Evolutionary conservation across 2,797 vertebrate genomes (phyloP).

Genomic region (Apodemus agrarius): DNA sequence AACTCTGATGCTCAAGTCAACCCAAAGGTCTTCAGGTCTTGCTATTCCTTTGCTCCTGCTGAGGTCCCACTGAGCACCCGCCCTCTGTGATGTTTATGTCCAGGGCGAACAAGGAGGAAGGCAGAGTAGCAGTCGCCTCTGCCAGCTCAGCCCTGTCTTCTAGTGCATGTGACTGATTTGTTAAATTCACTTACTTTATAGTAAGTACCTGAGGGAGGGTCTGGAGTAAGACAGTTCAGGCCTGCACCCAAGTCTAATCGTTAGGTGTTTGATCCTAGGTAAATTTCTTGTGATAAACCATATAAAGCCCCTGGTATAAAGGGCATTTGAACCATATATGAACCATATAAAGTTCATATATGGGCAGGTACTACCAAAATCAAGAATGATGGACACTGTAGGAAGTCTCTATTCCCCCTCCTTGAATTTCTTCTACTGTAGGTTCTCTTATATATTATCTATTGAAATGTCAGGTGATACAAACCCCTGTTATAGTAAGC

Average conservation of each 20-base stretch:
- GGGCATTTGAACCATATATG: neutral
- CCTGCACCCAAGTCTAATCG: constrained; percentile 11
- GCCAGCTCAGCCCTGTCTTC: neutral
- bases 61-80: neutral
- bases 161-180: neutral
- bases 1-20: neutral
- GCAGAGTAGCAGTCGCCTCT: neutral
- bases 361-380: neutral
- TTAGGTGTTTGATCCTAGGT: neutral
- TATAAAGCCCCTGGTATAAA: neutral
- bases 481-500: neutral
- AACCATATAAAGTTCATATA: neutral
- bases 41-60: neutral
- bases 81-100: neutral
- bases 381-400: neutral
- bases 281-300: neutral
- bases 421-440: neutral
- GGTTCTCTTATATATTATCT: neutral
- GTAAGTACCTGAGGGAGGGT: neutral
- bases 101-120: neutral
- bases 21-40: neutral
- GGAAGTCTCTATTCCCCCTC: neutral
- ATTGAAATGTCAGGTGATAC: neutral
- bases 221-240: neutral
- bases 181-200: constrained; percentile 30